Base-by-base conservation (phyloP, 2,888 invertebrate genomes). In the Acleris laterana region DNA sequence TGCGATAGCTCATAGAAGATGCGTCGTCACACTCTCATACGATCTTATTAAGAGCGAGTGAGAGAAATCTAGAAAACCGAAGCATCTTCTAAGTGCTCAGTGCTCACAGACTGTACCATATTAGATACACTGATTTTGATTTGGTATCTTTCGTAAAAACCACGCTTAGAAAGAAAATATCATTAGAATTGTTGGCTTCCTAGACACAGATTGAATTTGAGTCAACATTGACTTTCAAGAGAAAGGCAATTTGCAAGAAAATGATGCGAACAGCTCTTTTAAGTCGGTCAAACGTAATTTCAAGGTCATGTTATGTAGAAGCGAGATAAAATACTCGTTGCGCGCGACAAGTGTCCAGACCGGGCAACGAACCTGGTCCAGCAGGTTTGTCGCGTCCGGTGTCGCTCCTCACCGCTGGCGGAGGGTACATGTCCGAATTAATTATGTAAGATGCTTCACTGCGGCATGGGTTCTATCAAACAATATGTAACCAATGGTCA, bases 301-400 rank as follows among this genome's bases (percentile, higher is more conserved):
- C 66, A 66, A 66, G 66, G 66, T 66, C 66, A 61, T 32, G 52
- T 57, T 55, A 56, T 32, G 50, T n/a, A 50, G 56, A 50, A 52
- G 38, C 25, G 53, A 62, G 63, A 63, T 63, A 51, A 63, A 63
- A 57, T 63, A 57, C 53, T 28, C 62, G 62, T 17, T 46, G 57
- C 13, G 44, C 53, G 50, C 60, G 60, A 63, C 68, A 68, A 68
- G 68, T 68, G 68, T 59, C 17, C 55, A n/a, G 16, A 32, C 60
- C 69, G 69, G 69, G 66, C 66, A 61, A 63, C 69, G 69, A 69
- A 69, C 68, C 68, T 55, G 57, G 62, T 50, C 55, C 56, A 69
- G 65, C 69, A 69, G 69, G 69, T 69, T 69, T 69, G 20, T 38
- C 57, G 65, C 64, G 49, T 61, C 65, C 61, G 53, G 59, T 59